Evolutionary conservation across 2,113 vertebrate genomes (phyloP).

Genomic region (Leptosomus discolor): DNA sequence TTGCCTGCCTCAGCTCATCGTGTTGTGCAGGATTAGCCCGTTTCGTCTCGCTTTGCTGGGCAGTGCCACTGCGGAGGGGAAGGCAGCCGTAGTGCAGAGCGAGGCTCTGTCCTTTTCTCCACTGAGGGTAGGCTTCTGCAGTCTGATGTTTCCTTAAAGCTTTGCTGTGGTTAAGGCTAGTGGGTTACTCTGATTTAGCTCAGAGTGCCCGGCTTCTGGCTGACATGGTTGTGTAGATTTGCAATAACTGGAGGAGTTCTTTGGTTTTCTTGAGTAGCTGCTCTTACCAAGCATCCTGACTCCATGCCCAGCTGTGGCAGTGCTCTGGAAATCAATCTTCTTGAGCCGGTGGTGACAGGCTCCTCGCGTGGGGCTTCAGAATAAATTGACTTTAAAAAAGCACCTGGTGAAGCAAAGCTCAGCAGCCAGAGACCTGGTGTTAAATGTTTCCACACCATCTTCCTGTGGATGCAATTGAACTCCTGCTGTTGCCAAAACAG

Average conservation of each 20-base stretch:
- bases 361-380: neutral
- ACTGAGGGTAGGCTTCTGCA: neutral
- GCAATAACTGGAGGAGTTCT: neutral
- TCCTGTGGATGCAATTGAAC: neutral
- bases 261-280: neutral
- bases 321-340: neutral
- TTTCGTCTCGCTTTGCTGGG: neutral
- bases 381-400: constrained; percentile 1
- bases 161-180: neutral
- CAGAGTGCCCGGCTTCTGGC: neutral
- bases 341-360: neutral
- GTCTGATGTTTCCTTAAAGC: neutral
- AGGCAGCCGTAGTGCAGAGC: neutral
- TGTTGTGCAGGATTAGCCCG: neutral
- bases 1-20: neutral
- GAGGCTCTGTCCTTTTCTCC: neutral
- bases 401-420: neutral
- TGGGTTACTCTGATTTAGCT: neutral
- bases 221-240: neutral
- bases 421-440: neutral
- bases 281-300: neutral
- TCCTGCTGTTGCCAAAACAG: neutral
- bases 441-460: neutral
- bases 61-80: accelerated
- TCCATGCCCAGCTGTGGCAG: neutral